Base-by-base conservation (phyloP, 1,140 invertebrate genomes). In the Drosophila pseudoobscura region DNA sequence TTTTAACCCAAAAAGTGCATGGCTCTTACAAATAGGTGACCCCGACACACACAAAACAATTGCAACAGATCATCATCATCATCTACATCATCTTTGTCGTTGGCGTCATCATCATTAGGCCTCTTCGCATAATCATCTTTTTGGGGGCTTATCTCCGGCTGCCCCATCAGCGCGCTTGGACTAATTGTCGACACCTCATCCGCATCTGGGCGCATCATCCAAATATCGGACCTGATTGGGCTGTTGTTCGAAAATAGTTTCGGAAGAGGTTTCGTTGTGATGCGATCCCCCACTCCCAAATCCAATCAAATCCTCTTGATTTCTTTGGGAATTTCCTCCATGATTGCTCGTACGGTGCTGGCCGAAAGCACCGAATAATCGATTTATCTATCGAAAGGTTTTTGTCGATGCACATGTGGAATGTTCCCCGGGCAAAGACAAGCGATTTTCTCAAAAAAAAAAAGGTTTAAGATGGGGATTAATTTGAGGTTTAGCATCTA, bases 121-220 rank as follows among this genome's bases (percentile, higher is more conserved):
- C 29, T n/a, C 49, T 26, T 43, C 47, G 17, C 62, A 65, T 55
- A 65, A 65, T 51, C 55, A 39, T 39, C 11, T 29, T 39, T 39
- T 39, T 9, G 35, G 35, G 8, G 24, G 44, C 17, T 57, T 65
- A 65, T 58, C 47, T 44, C 15, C 53, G 52, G 52, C 29, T 64
- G 60, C 41, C 35, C 53, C 61, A 71, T 71, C 61, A 57, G 53
- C 41, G 54, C 13, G 43, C 45, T 50, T 49, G 35, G 20, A 71
- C 62, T 71, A 71, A 71, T 71, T 71, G 62, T 71, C 17, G 63
- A 44, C 54, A 56, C 54, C 54, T 45, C 17, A 43, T 26, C 43
- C 41, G 41, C 39, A 53, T 1, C 35, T 39, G 35, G 35, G 35
- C 11, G 9, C 3, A 39, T 13, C 35, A 39, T 39, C 35, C 35